These are phyloP conservation scores for Eutrigla gurnardus DNA, from an alignment of 2,797 vertebrate species.

Conservation along the genomic window DNA sequence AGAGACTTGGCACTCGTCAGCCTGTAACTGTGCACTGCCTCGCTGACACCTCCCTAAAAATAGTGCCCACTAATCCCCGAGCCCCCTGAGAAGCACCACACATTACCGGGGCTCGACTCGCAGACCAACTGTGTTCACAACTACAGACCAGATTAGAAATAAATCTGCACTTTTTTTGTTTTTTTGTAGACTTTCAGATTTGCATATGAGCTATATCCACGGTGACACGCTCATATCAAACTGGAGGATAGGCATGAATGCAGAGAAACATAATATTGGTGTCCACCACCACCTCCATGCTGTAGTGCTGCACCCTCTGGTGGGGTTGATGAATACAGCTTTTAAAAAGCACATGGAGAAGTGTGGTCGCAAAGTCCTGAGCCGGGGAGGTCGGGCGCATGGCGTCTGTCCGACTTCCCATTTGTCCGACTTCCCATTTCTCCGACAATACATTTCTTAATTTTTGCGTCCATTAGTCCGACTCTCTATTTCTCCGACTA, in stretches of 20 bases:
- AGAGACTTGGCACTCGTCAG: slow-evolving; percentile 56
- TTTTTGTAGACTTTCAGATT: slow-evolving; percentile 6
- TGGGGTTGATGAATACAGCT: slow-evolving; percentile 67
- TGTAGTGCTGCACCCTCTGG: slow-evolving; percentile 81
- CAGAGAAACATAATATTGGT: slow-evolving; percentile 30
- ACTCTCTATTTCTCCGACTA: too few species aligned
- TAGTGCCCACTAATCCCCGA: slow-evolving; percentile 77
- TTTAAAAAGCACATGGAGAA: slow-evolving; percentile 32
- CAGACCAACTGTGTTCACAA: slow-evolving; percentile 3
- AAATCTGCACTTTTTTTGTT: background rate
- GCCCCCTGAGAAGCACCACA: slow-evolving; percentile 57
- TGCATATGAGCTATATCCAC: background rate
- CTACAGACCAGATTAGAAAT: background rate
- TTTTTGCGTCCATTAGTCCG: too few species aligned
- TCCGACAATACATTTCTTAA: too few species aligned
- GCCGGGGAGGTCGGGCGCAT: slow-evolving; percentile 40
- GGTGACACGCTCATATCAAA: slow-evolving; percentile 18
- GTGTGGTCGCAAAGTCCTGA: slow-evolving; percentile 19
- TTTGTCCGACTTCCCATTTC: too few species aligned
- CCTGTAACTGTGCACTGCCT: slow-evolving; percentile 69
- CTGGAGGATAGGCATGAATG: slow-evolving; percentile 9
- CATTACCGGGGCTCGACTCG: slow-evolving; percentile 35
- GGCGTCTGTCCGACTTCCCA: too few species aligned
- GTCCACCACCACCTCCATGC: slow-evolving; percentile 11
- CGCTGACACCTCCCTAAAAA: slow-evolving; percentile 81